Conservation (phyloP, 2,888 invertebrate genomes). For the Cyaniris semiargus region DNA sequence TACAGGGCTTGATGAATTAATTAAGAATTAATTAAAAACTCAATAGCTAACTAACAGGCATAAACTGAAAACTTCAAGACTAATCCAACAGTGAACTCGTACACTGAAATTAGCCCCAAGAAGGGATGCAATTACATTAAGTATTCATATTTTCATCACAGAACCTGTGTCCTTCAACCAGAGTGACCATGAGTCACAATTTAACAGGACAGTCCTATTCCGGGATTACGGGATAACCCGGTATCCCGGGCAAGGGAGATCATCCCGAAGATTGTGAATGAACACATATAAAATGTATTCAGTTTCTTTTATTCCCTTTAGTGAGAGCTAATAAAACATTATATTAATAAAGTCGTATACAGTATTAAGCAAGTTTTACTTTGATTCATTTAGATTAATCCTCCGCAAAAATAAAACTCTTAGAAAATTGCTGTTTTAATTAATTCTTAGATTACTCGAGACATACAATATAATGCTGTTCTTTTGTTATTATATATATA, state of each 20-base stretch:
- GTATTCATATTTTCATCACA: conserved; percentile 27
- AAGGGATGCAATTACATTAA: conserved; percentile 18
- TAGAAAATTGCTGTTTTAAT: neutral
- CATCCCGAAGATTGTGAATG: neutral
- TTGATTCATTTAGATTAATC: conserved; percentile 1
- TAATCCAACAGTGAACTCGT: neutral
- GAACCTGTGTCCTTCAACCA: neutral
- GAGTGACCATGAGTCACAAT: neutral
- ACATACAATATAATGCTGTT: neutral
- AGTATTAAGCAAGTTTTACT: neutral
- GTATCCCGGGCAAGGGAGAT: neutral
- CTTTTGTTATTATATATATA: too few relatives aligned
- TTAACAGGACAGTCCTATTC: neutral
- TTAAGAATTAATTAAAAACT: neutral
- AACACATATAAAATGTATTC: neutral
- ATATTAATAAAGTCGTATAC: neutral
- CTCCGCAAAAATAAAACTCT: neutral
- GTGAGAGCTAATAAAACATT: neutral
- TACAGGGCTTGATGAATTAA: too few relatives aligned
- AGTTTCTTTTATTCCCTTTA: neutral
- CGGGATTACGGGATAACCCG: neutral
- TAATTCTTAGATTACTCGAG: conserved; percentile 10
- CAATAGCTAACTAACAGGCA: neutral
- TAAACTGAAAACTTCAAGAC: neutral
- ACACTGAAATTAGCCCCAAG: neutral